Evolutionary conservation across 2,113 vertebrate genomes (phyloP).

Genomic region (Zosterops lateralis): DNA sequence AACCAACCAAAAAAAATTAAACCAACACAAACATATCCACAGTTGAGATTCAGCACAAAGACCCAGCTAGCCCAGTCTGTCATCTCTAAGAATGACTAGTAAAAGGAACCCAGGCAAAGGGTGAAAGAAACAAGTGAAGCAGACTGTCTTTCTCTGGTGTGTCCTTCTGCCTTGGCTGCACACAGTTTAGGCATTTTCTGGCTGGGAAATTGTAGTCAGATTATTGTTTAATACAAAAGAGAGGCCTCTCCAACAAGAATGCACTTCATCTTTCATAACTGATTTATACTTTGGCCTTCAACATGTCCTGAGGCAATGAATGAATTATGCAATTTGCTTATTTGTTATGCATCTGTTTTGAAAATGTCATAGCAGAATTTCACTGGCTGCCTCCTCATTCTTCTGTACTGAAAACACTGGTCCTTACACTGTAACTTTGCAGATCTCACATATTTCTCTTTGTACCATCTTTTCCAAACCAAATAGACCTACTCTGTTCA

Average conservation of each 20-base stretch:
- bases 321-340: neutral
- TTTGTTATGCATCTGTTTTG: neutral
- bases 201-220: neutral
- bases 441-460: neutral
- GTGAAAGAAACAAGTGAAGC: neutral
- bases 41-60: neutral
- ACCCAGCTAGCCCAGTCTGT: neutral
- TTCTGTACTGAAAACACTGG: neutral
- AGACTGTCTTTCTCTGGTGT: neutral
- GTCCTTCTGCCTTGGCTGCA: neutral
- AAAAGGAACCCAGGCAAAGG: neutral
- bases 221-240: neutral
- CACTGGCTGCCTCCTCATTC: neutral
- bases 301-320: neutral
- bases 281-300: neutral
- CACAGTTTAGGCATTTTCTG: neutral
- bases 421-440: neutral
- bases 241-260: neutral
- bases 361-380: neutral
- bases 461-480: neutral
- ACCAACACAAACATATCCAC: rapidly evolving
- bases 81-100: neutral
- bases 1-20: neutral
- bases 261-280: neutral
- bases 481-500: neutral